phyloP scores from a whole-genome alignment of 2,888 invertebrate species.

The Busseola fusca region DNA sequence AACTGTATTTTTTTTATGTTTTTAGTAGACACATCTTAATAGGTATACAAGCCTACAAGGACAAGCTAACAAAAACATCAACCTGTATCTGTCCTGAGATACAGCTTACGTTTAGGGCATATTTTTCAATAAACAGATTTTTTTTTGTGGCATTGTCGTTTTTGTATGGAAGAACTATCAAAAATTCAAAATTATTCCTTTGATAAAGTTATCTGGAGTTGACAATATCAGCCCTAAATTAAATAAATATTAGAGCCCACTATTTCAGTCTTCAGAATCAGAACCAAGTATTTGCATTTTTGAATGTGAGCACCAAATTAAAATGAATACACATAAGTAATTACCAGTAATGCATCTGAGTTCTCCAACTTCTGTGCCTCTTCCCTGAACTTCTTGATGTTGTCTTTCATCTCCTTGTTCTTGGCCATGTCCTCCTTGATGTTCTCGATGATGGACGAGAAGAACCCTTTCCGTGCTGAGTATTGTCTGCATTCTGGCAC shows the following conservation, averaged over 20 bases:
- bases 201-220: too few species aligned
- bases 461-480: conserved; percentile 91
- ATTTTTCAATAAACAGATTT: too few species aligned
- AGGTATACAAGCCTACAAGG: too few species aligned
- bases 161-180: too few species aligned
- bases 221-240: background rate
- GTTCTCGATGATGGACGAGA: conserved; percentile 96
- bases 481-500: conserved; percentile 82
- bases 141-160: too few species aligned
- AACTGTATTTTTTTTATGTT: too few species aligned
- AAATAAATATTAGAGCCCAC: background rate
- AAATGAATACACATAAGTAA: background rate
- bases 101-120: too few species aligned
- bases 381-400: conserved; percentile 97
- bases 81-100: too few species aligned
- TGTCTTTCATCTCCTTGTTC: conserved; percentile 99
- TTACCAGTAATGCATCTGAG: conserved; percentile 96
- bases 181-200: too few species aligned
- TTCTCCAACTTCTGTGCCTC: conserved; percentile 99
- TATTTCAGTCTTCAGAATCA: background rate
- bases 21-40: background rate
- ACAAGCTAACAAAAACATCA: background rate
- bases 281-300: background rate
- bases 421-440: conserved; percentile 97
- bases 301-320: background rate